Conservation (phyloP, 2,113 vertebrate species). For the Sus scrofa region DNA sequence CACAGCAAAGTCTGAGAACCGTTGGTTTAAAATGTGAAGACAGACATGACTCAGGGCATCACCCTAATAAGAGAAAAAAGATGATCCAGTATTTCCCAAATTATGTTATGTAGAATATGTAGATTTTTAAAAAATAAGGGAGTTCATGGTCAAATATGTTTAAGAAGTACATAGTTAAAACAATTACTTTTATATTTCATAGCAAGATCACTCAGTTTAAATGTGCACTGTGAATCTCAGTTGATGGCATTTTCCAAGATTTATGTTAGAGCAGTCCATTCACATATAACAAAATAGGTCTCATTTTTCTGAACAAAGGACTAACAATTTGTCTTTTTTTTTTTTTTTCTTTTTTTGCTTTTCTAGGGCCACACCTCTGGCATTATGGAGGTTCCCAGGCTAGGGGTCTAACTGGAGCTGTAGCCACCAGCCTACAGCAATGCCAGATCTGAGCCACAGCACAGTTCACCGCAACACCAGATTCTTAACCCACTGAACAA, state of each 20-base stretch:
- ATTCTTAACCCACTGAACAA: no score
- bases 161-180: neutral
- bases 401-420: no score
- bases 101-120: neutral
- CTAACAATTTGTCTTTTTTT: slow-evolving; percentile 12
- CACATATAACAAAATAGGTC: neutral
- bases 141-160: neutral
- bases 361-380: no score
- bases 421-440: no score
- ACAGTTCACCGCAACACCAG: no score
- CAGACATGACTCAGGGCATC: neutral
- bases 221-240: neutral
- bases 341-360: no score
- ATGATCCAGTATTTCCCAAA: neutral
- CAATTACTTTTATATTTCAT: slow-evolving; percentile 18
- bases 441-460: no score
- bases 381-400: no score
- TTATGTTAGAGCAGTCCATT: neutral
- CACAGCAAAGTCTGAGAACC: neutral
- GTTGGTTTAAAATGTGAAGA: neutral
- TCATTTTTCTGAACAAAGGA: slow-evolving; percentile 30
- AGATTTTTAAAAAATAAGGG: neutral
- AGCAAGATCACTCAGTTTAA: neutral
- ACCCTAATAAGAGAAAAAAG: neutral
- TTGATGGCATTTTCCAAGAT: neutral